Percentiles rank a stretch among this genome's conserved stretches.
phyloP scores from a whole-genome alignment of 2,888 invertebrate species.

The Synanthedon formicaeformis region DNA sequence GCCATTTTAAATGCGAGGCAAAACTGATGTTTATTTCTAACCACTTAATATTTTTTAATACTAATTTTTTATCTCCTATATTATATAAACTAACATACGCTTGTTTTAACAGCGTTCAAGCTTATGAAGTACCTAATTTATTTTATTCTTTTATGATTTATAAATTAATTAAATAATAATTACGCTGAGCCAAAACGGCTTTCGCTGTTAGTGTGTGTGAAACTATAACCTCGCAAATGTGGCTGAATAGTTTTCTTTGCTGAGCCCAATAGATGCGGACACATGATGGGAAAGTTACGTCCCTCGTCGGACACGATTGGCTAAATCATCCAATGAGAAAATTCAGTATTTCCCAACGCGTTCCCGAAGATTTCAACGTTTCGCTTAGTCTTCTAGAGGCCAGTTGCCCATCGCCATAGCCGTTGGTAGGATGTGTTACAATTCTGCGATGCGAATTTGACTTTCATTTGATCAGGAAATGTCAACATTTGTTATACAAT shows the following conservation, averaged over 20 bases:
- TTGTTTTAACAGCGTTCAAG: slow-evolving; percentile 35
- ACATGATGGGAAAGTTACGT: slow-evolving; percentile 41
- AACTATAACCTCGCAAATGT: slow-evolving; percentile 17
- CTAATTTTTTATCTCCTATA: slow-evolving; percentile 19
- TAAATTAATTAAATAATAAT: slow-evolving; percentile 11
- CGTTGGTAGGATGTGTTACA: slow-evolving; percentile 27
- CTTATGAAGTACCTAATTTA: slow-evolving; percentile 8
- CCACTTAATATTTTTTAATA: slow-evolving; percentile 2
- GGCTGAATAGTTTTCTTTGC: slow-evolving; percentile 36
- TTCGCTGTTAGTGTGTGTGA: slow-evolving; percentile 25
- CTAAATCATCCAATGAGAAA: slow-evolving; percentile 10
- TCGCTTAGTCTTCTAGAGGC: slow-evolving; percentile 57
- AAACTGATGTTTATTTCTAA: not conserved
- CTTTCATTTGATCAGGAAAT: too few species aligned
- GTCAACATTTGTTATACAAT: too few species aligned
- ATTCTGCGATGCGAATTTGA: slow-evolving; percentile 19
- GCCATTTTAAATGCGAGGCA: not conserved
- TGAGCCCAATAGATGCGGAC: slow-evolving; percentile 32
- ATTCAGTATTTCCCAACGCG: slow-evolving; percentile 42
- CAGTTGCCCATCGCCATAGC: slow-evolving; percentile 44
- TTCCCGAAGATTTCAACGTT: slow-evolving; percentile 30
- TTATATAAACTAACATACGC: slow-evolving; percentile 26
- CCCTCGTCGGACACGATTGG: slow-evolving; percentile 22
- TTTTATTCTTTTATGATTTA: slow-evolving; percentile 10
- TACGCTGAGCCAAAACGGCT: slow-evolving; percentile 22